phyloP scores from a whole-genome alignment of 2,888 invertebrate species.

The Teinopalpus imperialis region DNA sequence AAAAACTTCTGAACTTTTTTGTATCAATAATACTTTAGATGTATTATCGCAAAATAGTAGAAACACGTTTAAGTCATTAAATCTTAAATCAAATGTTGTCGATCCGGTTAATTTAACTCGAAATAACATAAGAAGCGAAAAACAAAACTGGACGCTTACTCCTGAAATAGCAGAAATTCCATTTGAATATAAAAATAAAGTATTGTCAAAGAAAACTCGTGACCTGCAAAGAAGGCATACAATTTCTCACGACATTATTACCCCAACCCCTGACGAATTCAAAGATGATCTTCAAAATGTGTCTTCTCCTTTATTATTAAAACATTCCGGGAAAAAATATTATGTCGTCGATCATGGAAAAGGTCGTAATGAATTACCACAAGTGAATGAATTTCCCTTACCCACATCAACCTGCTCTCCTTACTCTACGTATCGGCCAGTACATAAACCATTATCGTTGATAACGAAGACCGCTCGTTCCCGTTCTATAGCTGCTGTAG shows the following conservation, averaged over 20 bases:
- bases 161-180: not conserved
- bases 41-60: slow-evolving; percentile 29
- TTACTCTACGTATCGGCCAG: slow-evolving; percentile 45
- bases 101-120: not conserved
- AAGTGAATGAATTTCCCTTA: slow-evolving; percentile 75
- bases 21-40: not conserved
- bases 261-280: slow-evolving; percentile 45
- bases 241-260: slow-evolving; percentile 12
- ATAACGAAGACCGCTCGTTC: slow-evolving; percentile 65
- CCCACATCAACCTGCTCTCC: slow-evolving; percentile 55
- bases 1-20: slow-evolving; percentile 7
- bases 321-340: slow-evolving; percentile 31
- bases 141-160: slow-evolving; percentile 1
- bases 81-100: slow-evolving; percentile 46
- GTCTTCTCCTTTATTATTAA: slow-evolving; percentile 36
- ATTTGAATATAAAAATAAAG: slow-evolving; percentile 22
- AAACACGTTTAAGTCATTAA: slow-evolving; percentile 56
- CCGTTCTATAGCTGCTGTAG: slow-evolving; percentile 55
- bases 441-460: slow-evolving; percentile 56
- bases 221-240: slow-evolving; percentile 28
- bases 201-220: slow-evolving; percentile 41
- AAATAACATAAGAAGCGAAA: not conserved
- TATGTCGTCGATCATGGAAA: no score
- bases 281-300: slow-evolving; percentile 52
- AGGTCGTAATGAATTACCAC: no score